Base-by-base conservation (phyloP, 2,797 vertebrate genomes). In the Siniperca obscura region DNA sequence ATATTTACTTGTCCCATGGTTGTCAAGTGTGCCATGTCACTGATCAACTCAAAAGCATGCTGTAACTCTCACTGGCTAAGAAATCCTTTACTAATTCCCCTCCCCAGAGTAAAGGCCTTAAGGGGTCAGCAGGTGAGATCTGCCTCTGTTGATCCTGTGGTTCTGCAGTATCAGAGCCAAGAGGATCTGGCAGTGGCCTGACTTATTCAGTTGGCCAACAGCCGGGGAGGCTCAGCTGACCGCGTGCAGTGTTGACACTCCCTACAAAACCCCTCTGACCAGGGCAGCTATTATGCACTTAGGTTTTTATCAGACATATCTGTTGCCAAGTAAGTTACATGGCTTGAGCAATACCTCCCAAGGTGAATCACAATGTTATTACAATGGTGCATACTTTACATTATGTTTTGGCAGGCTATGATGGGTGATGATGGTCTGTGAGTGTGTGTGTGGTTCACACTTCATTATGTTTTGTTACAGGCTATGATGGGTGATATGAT, bases 91-190 rank as follows among this genome's bases (percentile, higher is more conserved):
- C 84, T 91, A 87, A 88, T 73, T 90, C 87, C 80, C 44, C 17
- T 85, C 80, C 70, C 50, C 25, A 50, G 82, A n/a, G 81, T 82
- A 85, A 89, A 83, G 70, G 56, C 73, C 82, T 85, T 90, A 86
- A 83, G 56, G 22, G 89, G 83, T 92, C 84, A 89, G 82, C 87
- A 86, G 87, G 83, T 90, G 82, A 92, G 85, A 71, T 87, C 69
- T 86, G 74, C 67, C 70, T 73, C 44, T 1, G 76, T 70, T 88
- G 79, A 92, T 91, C 84, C 83, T 72, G 55, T 71, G 59, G 72
- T 77, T 70, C 76, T 73, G 64, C 57, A 36, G 74, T 82, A 89
- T 84, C 81, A 71, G 57, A 91, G 80, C 78, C 76, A 71, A 90
- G 78, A 85, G 82, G 89, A 90, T 90, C 85, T 87, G 70, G 64